Evolutionary conservation across 2,797 vertebrate genomes (phyloP).

Genomic region (Takifugu ocellatus): DNA sequence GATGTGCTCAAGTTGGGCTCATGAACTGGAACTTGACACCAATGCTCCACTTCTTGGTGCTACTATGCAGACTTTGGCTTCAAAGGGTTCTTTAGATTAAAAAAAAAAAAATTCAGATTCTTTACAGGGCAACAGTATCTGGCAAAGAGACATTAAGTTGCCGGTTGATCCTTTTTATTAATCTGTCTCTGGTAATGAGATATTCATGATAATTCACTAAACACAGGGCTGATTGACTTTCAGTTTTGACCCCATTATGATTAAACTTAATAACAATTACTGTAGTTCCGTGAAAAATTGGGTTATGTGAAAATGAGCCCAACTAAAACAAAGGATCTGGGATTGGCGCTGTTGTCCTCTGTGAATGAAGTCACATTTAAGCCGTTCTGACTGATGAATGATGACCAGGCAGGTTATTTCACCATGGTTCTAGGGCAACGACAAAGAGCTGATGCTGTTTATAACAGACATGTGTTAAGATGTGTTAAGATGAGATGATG

Average conservation of each 20-base stretch:
- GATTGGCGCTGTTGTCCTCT: constrained; percentile 14
- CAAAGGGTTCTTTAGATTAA: neutral
- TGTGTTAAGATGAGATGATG: neutral
- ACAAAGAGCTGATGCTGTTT: neutral
- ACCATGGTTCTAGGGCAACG: neutral
- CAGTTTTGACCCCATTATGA: constrained; percentile 71
- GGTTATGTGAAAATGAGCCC: constrained; percentile 67
- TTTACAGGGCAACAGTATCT: neutral
- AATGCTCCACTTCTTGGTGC: too few relatives aligned
- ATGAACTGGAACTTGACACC: too few relatives aligned
- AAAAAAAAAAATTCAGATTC: constrained; percentile 15
- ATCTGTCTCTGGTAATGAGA: constrained; percentile 70
- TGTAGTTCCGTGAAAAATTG: constrained; percentile 56
- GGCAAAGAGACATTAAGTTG: constrained; percentile 26
- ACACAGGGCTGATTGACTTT: constrained; percentile 62
- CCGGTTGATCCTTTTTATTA: constrained; percentile 38
- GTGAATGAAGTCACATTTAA: constrained; percentile 2
- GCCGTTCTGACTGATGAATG: neutral
- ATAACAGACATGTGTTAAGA: too few relatives aligned
- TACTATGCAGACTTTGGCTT: too few relatives aligned
- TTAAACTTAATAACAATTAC: constrained; percentile 74
- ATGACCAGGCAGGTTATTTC: constrained; percentile 1
- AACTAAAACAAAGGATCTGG: constrained; percentile 54
- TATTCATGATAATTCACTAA: constrained; percentile 72
- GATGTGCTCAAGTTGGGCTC: too few relatives aligned